Percentiles rank a stretch among this genome's conserved stretches.
Evolutionary conservation across 1,140 invertebrate species (phyloP).

Genomic region (Pinna nobilis): DNA sequence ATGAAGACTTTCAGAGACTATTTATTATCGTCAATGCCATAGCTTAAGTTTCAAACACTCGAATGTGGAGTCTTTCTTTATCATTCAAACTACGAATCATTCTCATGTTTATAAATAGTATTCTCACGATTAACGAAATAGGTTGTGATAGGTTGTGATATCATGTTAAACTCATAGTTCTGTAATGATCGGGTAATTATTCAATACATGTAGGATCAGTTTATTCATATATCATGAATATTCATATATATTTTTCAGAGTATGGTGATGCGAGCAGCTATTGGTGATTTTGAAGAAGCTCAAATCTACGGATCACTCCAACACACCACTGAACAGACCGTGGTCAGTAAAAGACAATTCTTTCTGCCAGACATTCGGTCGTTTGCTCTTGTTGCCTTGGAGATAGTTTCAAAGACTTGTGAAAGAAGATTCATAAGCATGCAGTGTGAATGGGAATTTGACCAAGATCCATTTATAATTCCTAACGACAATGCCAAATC

Average conservation of each 20-base stretch:
- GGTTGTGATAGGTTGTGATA: no score
- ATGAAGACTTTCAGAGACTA: no score
- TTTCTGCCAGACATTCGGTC: slow-evolving; percentile 68
- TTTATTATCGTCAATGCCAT: no score
- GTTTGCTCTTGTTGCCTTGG: slow-evolving; percentile 64
- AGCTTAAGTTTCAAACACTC: no score
- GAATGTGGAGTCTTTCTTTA: slow-evolving; percentile 2
- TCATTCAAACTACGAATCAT: no score
- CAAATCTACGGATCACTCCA: slow-evolving; percentile 67
- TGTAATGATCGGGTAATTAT: no score
- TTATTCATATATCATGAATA: no score
- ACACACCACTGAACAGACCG: slow-evolving; percentile 44
- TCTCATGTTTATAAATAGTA: no score
- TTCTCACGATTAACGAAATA: no score
- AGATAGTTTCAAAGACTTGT: slow-evolving; percentile 61
- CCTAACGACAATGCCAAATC: neutral
- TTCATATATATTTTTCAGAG: no score
- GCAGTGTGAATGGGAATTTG: slow-evolving; percentile 40
- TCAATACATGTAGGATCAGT: no score
- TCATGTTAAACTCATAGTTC: no score
- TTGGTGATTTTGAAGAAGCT: slow-evolving; percentile 69
- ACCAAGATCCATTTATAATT: slow-evolving; percentile 6
- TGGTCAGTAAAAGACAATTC: slow-evolving; percentile 60
- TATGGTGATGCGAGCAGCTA: slow-evolving; percentile 61
- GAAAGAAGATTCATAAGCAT: slow-evolving; percentile 52